Conservation (phyloP, 2,888 invertebrate genomes). For the Calameuta idolon region DNA sequence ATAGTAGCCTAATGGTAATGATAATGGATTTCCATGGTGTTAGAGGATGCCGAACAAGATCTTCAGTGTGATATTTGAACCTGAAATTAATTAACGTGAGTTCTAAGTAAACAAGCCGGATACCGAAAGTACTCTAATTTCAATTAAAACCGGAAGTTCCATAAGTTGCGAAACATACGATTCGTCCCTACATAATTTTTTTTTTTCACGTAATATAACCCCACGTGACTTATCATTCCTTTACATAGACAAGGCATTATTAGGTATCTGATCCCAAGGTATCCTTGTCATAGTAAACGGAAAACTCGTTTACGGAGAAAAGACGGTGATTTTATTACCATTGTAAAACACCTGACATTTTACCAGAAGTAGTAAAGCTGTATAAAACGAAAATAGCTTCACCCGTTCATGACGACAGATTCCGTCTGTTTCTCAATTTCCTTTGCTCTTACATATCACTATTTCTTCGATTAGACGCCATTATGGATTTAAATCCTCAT, state of each 20-base stretch:
- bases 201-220: no score
- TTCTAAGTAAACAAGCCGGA: neutral
- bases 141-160: neutral
- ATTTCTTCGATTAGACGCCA: neutral
- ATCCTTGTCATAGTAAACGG: neutral
- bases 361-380: neutral
- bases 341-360: neutral
- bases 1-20: neutral
- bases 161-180: neutral
- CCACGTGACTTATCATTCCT: neutral
- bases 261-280: neutral
- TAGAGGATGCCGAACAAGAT: neutral
- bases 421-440: neutral
- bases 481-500: neutral
- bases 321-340: neutral
- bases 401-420: neutral
- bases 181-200: no score
- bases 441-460: neutral
- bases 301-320: neutral
- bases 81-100: neutral
- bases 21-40: neutral
- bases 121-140: neutral
- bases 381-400: neutral
- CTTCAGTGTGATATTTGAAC: neutral
- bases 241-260: neutral